Percentiles rank a stretch among this genome's conserved stretches.
Conservation (phyloP, 2,113 vertebrate genomes). For the Melierax canorus region DNA sequence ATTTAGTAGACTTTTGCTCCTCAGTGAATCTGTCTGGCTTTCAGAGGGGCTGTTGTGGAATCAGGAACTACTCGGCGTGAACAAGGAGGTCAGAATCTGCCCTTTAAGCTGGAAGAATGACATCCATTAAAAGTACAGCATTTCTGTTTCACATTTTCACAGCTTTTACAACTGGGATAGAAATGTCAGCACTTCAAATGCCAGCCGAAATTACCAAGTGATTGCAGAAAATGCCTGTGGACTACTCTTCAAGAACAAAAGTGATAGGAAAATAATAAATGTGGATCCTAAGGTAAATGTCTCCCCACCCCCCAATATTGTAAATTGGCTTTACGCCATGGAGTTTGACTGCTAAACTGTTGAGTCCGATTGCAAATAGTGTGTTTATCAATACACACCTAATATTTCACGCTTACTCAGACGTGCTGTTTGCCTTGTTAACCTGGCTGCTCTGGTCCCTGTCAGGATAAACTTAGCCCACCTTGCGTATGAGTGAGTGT, state of each 20-base stretch:
- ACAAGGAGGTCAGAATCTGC: not conserved
- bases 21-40: not conserved
- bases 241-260: conserved; percentile 85
- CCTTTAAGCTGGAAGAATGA: not conserved
- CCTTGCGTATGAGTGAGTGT: not conserved
- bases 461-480: not conserved
- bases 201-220: conserved; percentile 84
- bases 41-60: not conserved
- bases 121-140: not conserved
- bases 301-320: not conserved
- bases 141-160: conserved; percentile 29
- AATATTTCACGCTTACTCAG: not conserved
- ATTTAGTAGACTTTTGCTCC: not conserved
- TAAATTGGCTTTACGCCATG: not conserved
- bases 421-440: not conserved
- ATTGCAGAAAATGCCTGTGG: conserved; percentile 78
- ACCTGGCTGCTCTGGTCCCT: not conserved
- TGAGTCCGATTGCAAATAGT: not conserved
- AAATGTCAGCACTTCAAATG: conserved; percentile 72
- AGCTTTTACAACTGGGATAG: conserved; percentile 90
- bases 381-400: not conserved
- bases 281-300: conserved; percentile 82
- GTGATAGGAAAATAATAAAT: conserved; percentile 80
- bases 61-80: not conserved
- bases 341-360: not conserved